Conservation (phyloP, 2,797 vertebrate genomes). For the Coranthus polyacanthus region DNA sequence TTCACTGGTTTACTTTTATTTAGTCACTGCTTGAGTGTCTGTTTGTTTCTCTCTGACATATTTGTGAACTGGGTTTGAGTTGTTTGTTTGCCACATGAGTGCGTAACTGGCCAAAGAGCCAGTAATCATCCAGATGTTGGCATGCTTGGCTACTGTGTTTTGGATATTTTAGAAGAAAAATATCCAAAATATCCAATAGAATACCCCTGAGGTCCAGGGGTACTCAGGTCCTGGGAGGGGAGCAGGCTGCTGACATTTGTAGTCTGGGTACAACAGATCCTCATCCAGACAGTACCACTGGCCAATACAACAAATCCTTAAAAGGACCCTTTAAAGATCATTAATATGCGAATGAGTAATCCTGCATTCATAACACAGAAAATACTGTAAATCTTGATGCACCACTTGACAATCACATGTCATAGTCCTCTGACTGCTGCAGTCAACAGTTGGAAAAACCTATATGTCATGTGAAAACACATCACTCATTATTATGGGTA, state of each 20-base stretch:
- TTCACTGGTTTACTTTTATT: constrained; percentile 52
- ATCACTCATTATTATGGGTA: constrained; percentile 1
- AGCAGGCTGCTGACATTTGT: constrained; percentile 42
- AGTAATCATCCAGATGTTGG: constrained; percentile 55
- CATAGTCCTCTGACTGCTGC: not conserved
- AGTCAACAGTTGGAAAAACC: constrained; percentile 24
- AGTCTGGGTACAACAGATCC: constrained; percentile 32
- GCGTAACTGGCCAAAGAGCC: constrained; percentile 48
- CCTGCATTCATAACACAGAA: constrained; percentile 8
- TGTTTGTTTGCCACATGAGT: constrained; percentile 60
- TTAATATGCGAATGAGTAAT: constrained; percentile 17
- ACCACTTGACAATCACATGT: not conserved
- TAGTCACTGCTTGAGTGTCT: constrained; percentile 33
- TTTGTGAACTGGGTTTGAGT: constrained; percentile 47
- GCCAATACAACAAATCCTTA: constrained; percentile 64
- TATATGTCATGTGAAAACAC: constrained; percentile 20
- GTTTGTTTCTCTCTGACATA: constrained; percentile 43
- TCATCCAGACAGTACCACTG: constrained; percentile 34
- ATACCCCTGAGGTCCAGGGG: constrained; percentile 15
- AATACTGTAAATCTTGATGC: not conserved
- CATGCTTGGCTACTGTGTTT: constrained; percentile 28
- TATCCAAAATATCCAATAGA: constrained; percentile 49
- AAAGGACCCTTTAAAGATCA: constrained; percentile 49
- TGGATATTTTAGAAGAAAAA: constrained; percentile 58
- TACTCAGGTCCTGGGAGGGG: constrained; percentile 18